Conservation (phyloP, 2,888 invertebrate species). For the Epinotia brunnichana region DNA sequence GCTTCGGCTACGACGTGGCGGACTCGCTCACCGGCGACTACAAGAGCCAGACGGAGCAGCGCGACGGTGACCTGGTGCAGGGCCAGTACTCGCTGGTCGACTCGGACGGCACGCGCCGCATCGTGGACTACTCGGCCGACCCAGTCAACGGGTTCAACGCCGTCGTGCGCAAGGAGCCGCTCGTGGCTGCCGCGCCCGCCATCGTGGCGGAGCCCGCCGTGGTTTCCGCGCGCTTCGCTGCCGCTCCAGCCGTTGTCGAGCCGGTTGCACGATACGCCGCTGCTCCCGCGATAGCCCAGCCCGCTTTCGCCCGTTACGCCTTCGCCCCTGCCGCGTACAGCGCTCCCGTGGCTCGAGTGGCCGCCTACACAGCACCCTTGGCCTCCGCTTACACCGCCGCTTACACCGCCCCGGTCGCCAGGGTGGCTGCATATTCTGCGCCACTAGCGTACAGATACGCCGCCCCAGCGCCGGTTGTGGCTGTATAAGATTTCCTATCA, state of each 20-base stretch:
- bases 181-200: constrained; percentile 61
- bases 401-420: constrained; percentile 60
- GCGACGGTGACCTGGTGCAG: constrained; percentile 80
- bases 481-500: constrained; percentile 54
- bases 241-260: constrained; percentile 53
- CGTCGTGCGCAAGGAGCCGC: constrained; percentile 67
- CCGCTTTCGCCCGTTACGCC: constrained; percentile 50
- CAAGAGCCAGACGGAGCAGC: constrained; percentile 75
- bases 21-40: constrained; percentile 74
- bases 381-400: constrained; percentile 48
- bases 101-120: constrained; percentile 71
- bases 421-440: constrained; percentile 50
- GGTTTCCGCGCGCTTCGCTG: constrained; percentile 57
- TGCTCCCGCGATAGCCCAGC: constrained; percentile 47
- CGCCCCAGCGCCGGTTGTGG: constrained; percentile 64
- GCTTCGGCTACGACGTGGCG: constrained; percentile 71
- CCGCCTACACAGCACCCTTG: constrained; percentile 53
- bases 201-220: constrained; percentile 55
- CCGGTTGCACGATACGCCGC: constrained; percentile 50
- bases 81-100: constrained; percentile 72
- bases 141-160: constrained; percentile 73
- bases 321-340: constrained; percentile 61
- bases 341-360: constrained; percentile 50
- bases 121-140: constrained; percentile 72
- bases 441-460: constrained; percentile 59